Evolutionary conservation across 2,888 invertebrate species (phyloP), one percentile per base, ranked within the genome.

Genomic region (Tetropium fuscum): DNA sequence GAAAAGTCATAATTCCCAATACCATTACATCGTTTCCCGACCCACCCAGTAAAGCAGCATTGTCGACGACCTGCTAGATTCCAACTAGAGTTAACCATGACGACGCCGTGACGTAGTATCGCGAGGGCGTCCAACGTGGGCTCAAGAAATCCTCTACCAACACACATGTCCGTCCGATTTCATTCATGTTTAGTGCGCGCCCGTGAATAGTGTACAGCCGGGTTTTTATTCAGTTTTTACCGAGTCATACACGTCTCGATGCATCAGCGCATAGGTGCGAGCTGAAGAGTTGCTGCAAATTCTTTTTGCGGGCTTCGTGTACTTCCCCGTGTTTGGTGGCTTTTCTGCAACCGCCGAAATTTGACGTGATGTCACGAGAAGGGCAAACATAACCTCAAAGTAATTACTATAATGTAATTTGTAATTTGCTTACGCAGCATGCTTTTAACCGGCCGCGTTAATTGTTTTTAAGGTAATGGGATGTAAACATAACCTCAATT

Each of bases 51-150:
- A 47, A n/a, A n/a, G n/a, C 38, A 41, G 4, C 34, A 32, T 20
- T 20, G 49, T 43, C 47, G 43, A 36, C 45, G 51, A 58, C 58
- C 58, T 55, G 55, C 54, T 58, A 22, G 44, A 51, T 40, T 56
- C 62, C 40, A 61, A 58, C 55, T 58, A 48, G 53, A 58, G 48
- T 55, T 64, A 64, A 64, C 77, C 76, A 75, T 78, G 79, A 78
- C 78, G 78, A 78, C 77, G 76, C 70, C 70, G 66, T 77, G 76
- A 78, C 78, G 78, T 77, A 72, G 70, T 68, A 68, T 66, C 67
- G 77, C 76, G 74, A 76, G 75, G 75, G 76, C 76, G 76, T 74
- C 72, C 69, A 63, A 71, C 73, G 78, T 77, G 74, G 75, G 76
- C 74, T 72, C 73, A 66, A 63, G 59, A 63, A 63, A 66, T 63